A percentile compares a stretch with the other conserved stretches of the same genome.
Evolutionary conservation across 2,888 invertebrate genomes (phyloP).

Genomic region (Mycalesis mineus): DNA sequence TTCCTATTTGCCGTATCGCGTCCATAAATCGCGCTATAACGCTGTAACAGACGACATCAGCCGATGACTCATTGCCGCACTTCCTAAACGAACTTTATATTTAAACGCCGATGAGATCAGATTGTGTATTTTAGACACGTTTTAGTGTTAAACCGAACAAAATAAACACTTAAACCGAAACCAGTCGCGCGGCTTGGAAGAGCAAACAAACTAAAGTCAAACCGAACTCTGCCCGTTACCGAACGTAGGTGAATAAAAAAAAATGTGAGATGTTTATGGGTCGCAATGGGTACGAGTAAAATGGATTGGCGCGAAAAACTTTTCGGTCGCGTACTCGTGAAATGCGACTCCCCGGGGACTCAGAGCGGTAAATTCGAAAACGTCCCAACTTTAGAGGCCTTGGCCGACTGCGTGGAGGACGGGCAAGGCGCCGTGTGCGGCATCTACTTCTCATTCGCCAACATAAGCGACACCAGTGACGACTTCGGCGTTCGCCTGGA

Average conservation of each 20-base stretch:
- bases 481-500: slow-evolving; percentile 82
- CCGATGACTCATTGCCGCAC: slow-evolving; percentile 12
- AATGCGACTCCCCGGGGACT: slow-evolving; percentile 65
- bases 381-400: slow-evolving; percentile 64
- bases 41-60: background rate
- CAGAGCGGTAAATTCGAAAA: slow-evolving; percentile 69
- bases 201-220: slow-evolving; percentile 20
- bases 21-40: slow-evolving; percentile 14
- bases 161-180: slow-evolving; percentile 19
- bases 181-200: slow-evolving; percentile 22
- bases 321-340: slow-evolving; percentile 76
- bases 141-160: slow-evolving; percentile 25
- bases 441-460: slow-evolving; percentile 84
- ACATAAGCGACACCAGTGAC: slow-evolving; percentile 82
- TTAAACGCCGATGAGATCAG: slow-evolving; percentile 1
- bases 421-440: slow-evolving; percentile 77
- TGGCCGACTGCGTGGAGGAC: slow-evolving; percentile 66
- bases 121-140: slow-evolving; percentile 22
- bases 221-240: slow-evolving; percentile 6
- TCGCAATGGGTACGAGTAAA: slow-evolving; percentile 32
- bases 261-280: too few species aligned
- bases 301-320: slow-evolving; percentile 81
- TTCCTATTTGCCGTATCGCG: slow-evolving; percentile 38
- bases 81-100: slow-evolving; percentile 1
- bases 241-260: background rate